Conservation (phyloP, 1,140 invertebrate species). For the Chrysopa pallens region DNA sequence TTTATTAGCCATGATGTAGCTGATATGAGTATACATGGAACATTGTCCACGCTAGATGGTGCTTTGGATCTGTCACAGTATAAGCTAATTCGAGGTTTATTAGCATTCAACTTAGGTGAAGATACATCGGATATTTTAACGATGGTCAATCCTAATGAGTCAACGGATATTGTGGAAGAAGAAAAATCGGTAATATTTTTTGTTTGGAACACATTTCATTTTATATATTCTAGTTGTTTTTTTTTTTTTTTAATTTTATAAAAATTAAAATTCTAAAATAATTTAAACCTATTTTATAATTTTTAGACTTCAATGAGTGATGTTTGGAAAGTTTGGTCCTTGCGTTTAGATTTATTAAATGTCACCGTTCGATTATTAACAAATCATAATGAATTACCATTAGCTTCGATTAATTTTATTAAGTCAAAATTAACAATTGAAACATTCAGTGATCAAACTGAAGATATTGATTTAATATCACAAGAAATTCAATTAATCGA, state of each 20-base stretch:
- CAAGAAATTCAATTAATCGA: conserved; percentile 80
- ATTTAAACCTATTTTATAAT: neutral
- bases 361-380: conserved; percentile 55
- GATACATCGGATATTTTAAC: conserved; percentile 48
- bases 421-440: conserved; percentile 73
- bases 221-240: neutral
- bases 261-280: neutral
- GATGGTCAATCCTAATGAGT: no score
- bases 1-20: conserved; percentile 48
- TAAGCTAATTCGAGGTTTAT: conserved; percentile 67
- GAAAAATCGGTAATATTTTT: no score
- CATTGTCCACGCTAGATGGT: conserved; percentile 67
- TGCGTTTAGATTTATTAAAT: conserved; percentile 74
- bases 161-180: no score
- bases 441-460: conserved; percentile 68
- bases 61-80: conserved; percentile 76
- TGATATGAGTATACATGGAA: conserved; percentile 71
- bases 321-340: conserved; percentile 57
- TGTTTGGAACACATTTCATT: no score
- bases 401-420: conserved; percentile 84
- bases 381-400: conserved; percentile 33
- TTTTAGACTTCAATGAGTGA: conserved; percentile 14
- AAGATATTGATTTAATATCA: conserved; percentile 84
- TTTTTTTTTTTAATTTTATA: neutral
- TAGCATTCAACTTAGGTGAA: conserved; percentile 87